Evolutionary conservation across 2,888 invertebrate species (phyloP).

Genomic region (Pimpla rufipes): DNA sequence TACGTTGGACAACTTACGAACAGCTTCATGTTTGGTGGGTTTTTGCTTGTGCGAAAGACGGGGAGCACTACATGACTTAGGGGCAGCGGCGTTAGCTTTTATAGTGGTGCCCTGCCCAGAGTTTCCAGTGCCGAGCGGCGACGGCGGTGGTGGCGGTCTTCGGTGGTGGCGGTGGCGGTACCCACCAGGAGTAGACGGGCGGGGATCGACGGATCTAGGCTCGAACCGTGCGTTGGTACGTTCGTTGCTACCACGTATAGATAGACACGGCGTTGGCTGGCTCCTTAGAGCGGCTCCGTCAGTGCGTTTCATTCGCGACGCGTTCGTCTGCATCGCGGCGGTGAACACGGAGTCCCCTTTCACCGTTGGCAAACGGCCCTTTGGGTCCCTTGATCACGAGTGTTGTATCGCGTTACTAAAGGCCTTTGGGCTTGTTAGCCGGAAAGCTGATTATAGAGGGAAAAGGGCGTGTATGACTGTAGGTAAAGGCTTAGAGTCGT

Average conservation of each 20-base stretch:
- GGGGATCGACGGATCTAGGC: slow-evolving; percentile 74
- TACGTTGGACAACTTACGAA: slow-evolving; percentile 80
- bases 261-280: slow-evolving; percentile 28
- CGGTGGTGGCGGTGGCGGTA: slow-evolving; percentile 55
- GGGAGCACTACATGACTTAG: slow-evolving; percentile 83
- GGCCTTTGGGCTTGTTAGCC: no score
- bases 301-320: slow-evolving; percentile 69
- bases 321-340: slow-evolving; percentile 60
- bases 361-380: slow-evolving; percentile 78
- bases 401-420: no score
- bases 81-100: slow-evolving; percentile 84
- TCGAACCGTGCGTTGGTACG: slow-evolving; percentile 29
- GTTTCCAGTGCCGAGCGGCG: background rate
- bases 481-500: no score
- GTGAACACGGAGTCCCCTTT: slow-evolving; percentile 80
- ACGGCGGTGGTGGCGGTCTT: slow-evolving; percentile 35
- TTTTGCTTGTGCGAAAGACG: slow-evolving; percentile 82
- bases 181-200: slow-evolving; percentile 71
- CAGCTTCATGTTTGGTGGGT: slow-evolving; percentile 82
- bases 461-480: no score
- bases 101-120: slow-evolving; percentile 83
- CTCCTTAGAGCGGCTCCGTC: slow-evolving; percentile 41
- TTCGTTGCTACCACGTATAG: slow-evolving; percentile 17
- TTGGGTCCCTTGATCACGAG: slow-evolving; percentile 76
- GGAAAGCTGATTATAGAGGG: no score